phyloP scores from a whole-genome alignment of 37 sponge, comb jelly and placozoan genomes.

The Tethya wilhelma region DNA sequence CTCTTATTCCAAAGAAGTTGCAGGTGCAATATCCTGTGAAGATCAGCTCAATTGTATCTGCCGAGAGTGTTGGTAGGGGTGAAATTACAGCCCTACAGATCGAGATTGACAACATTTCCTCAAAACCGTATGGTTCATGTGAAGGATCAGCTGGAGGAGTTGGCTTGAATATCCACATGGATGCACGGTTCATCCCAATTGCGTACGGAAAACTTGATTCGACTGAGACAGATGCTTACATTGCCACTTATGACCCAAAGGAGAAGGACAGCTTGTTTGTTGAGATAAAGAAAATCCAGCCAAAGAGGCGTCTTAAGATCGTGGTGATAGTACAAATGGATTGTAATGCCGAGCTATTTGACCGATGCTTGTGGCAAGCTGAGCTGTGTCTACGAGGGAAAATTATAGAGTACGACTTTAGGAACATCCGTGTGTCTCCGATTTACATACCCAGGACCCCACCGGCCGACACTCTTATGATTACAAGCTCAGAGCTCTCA shows the following conservation, averaged over 20 bases:
- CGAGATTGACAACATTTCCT: conserved; percentile 64
- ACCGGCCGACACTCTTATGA: conserved; percentile 65
- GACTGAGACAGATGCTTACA: conserved; percentile 28
- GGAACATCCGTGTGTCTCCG: conserved; percentile 61
- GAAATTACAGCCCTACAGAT: conserved; percentile 45
- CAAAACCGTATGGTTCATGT: conserved; percentile 55
- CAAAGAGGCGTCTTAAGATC: conserved; percentile 31
- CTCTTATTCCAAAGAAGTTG: conserved; percentile 23
- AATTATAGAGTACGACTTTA: conserved; percentile 64
- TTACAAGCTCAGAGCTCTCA: conserved; percentile 47
- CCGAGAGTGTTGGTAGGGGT: conserved; percentile 51
- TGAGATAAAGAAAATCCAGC: conserved; percentile 51
- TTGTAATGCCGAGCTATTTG: conserved; percentile 72
- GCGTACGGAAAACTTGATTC: conserved; percentile 15
- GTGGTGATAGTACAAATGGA: conserved; percentile 64
- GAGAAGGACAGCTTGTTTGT: conserved; percentile 65
- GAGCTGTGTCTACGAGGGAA: conserved; percentile 71
- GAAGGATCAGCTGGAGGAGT: conserved; percentile 65
- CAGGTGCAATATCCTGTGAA: conserved; percentile 76
- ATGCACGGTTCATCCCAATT: conserved; percentile 62
- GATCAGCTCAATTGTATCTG: conserved; percentile 5
- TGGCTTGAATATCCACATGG: conserved; percentile 54
- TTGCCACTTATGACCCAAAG: conserved; percentile 56
- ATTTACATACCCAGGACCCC: conserved; percentile 52
- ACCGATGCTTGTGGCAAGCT: conserved; percentile 70